Evolutionary conservation across 2,888 invertebrate genomes (phyloP).

Genomic region (Tricholauxania praeusta): DNA sequence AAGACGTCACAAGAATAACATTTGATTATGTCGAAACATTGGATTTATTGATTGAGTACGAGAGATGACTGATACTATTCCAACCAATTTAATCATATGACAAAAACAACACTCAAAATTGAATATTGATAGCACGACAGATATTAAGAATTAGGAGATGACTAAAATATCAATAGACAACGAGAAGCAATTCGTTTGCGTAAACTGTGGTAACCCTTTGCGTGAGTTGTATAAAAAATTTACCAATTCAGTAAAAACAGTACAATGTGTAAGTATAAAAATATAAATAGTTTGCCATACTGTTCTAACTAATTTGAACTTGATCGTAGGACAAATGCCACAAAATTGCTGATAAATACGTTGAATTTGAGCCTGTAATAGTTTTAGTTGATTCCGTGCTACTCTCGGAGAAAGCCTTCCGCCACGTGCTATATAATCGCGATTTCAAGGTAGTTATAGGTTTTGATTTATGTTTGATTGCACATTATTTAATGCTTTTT

Average conservation of each 20-base stretch:
- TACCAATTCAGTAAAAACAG: conserved; percentile 78
- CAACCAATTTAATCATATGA: too few relatives aligned
- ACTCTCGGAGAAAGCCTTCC: conserved; percentile 83
- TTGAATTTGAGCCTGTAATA: conserved; percentile 91
- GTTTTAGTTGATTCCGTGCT: conserved; percentile 87
- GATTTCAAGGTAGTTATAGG: conserved; percentile 77
- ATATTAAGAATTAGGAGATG: background rate
- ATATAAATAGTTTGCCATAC: background rate
- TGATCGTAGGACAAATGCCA: conserved; percentile 79
- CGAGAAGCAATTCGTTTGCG: conserved; percentile 69
- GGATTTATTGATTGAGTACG: too few relatives aligned
- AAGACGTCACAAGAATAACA: too few relatives aligned
- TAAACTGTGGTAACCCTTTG: conserved; percentile 77
- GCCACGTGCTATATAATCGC: conserved; percentile 87
- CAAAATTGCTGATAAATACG: conserved; percentile 86
- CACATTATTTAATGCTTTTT: background rate
- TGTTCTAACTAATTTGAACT: conserved; percentile 10
- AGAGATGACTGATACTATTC: too few relatives aligned
- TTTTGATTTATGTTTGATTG: conserved; percentile 68
- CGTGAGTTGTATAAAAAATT: conserved; percentile 77
- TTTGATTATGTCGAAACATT: too few relatives aligned
- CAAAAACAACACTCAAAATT: too few relatives aligned
- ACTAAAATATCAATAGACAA: conserved; percentile 3
- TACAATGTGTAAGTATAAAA: conserved; percentile 77
- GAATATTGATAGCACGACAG: too few relatives aligned